These are phyloP conservation scores for Diogma glabrata DNA, from an alignment of 2,888 invertebrate genomes.

Conservation along the genomic window DNA sequence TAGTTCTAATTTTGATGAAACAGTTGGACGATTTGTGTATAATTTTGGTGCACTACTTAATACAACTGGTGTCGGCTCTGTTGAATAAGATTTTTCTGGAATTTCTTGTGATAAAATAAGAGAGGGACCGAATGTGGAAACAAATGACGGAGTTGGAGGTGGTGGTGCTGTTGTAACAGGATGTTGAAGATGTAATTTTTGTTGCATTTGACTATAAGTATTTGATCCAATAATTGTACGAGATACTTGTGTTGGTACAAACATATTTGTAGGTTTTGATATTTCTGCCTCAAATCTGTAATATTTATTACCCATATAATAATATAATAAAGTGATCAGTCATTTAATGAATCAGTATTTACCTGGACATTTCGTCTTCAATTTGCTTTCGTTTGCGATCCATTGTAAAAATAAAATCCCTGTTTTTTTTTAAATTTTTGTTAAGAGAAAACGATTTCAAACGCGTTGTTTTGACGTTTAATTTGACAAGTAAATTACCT, in stretches of 20 bases:
- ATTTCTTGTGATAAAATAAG: constrained; percentile 24
- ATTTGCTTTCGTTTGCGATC: constrained; percentile 41
- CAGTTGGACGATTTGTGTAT: constrained; percentile 45
- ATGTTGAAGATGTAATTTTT: constrained; percentile 46
- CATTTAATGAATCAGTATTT: constrained; percentile 21
- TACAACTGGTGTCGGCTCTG: constrained; percentile 45
- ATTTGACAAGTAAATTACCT: too few relatives aligned
- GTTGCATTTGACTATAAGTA: constrained; percentile 59
- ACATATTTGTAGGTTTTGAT: constrained; percentile 41
- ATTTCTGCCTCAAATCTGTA: constrained; percentile 83
- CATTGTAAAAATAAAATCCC: background rate
- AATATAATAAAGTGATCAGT: background rate
- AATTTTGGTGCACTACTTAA: constrained; percentile 58
- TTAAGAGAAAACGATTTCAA: too few relatives aligned
- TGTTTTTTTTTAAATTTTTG: too few relatives aligned
- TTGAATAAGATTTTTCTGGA: constrained; percentile 36
- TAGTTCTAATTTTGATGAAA: constrained; percentile 25
- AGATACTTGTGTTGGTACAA: constrained; percentile 38
- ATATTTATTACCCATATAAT: constrained; percentile 15
- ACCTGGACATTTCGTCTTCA: constrained; percentile 89
- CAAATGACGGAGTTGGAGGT: constrained; percentile 31
- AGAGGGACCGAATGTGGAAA: constrained; percentile 36
- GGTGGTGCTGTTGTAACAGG: constrained; percentile 22
- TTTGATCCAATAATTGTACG: constrained; percentile 60
- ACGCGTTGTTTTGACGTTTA: too few relatives aligned